phyloP scores from a whole-genome alignment of 2,888 invertebrate species.

The Oscheius myriophilus region DNA sequence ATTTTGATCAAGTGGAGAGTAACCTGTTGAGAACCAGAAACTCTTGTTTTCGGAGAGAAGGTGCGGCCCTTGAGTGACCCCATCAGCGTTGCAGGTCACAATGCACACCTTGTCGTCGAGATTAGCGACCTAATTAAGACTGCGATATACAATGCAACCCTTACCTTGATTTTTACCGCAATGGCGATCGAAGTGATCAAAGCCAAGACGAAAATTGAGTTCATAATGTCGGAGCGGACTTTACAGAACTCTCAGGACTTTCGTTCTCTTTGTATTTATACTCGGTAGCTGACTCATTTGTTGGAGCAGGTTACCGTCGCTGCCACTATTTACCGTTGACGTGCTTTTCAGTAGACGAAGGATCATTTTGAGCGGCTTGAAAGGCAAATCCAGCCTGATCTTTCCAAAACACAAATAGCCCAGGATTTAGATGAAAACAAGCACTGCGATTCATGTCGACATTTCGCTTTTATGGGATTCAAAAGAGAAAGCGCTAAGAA shows the following conservation, averaged over 20 bases:
- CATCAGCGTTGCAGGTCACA: not conserved
- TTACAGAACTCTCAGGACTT: not conserved
- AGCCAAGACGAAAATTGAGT: too few relatives aligned
- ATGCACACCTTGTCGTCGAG: constrained; percentile 7
- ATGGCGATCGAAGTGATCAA: too few relatives aligned
- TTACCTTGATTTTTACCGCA: constrained; percentile 6
- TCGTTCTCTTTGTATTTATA: not conserved
- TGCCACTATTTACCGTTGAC: too few relatives aligned
- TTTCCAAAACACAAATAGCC: too few relatives aligned
- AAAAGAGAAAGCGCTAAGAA: too few relatives aligned
- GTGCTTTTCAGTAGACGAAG: too few relatives aligned
- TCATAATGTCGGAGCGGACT: not conserved
- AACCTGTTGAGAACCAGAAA: constrained; percentile 13
- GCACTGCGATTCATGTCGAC: too few relatives aligned
- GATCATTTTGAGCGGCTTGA: too few relatives aligned
- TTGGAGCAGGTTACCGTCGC: not conserved
- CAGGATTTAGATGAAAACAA: too few relatives aligned
- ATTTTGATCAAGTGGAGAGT: not conserved
- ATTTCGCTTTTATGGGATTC: too few relatives aligned
- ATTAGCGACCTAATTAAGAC: constrained; percentile 1
- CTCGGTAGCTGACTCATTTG: constrained; percentile 1
- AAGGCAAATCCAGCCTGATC: too few relatives aligned
- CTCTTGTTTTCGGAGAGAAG: constrained; percentile 1
- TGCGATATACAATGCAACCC: not conserved
- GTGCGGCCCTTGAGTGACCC: not conserved